Evolutionary conservation across 1,140 invertebrate species (phyloP), one percentile per base, ranked within the genome.

Genomic region (Anadara kagoshimensis): DNA sequence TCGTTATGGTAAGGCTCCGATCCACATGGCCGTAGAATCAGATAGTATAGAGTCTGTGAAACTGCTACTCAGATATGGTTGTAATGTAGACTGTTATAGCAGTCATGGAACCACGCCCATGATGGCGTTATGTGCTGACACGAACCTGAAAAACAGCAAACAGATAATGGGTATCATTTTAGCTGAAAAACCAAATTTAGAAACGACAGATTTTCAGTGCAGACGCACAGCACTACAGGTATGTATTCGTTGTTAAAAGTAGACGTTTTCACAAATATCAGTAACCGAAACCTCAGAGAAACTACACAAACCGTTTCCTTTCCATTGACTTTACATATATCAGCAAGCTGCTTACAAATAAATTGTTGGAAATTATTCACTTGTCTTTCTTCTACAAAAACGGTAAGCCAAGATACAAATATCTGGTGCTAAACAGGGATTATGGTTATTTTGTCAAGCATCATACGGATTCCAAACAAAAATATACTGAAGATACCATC

Each of bases 151-250:
- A 4, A 47, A 68, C 18, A 68, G 57, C 14, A 22, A 26, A 22
- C 43, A n/a, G 0, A 20, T 78, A 43, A 72, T 72, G 36, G 53
- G 64, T 14, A 41, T 75, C n/a, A 36, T 81, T 12, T 20, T 76
- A 24, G 64, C 70, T 7, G 54, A 36, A 0, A 76, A 74, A 5
- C 63, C 73, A 14, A 22, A 68, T 12, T 43, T 78, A 11, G 61
- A 76, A 53, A 43, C 74, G 5, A 57, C 57, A 57, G 76, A 76
- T 53, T 56, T 70, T 18, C 44, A 69, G n/a, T 66, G 73, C 41
- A 78, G 69, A 53, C 65, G 79, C 43, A 76, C 73, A n/a, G 62
- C 76, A 36, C 61, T 81, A 16, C 79, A 81, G 62, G 79, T 81
- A 71, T 36, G 29, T 36, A 36, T 7, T 36, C 2, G 2, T 7